phyloP scores from a whole-genome alignment of 2,888 invertebrate species.

The Unio delphinus region DNA sequence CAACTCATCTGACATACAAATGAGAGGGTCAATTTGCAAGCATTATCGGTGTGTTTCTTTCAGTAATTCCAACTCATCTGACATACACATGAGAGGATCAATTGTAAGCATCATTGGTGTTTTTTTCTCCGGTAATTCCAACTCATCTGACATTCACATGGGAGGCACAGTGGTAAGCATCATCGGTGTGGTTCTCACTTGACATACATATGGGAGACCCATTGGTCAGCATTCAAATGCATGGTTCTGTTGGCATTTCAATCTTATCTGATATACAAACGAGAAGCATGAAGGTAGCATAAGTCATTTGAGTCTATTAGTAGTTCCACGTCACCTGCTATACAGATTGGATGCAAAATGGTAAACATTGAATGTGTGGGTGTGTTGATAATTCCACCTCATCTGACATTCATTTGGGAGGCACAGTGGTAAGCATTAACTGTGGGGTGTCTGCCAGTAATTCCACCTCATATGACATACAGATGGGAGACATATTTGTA shows the following conservation, averaged over 20 bases:
- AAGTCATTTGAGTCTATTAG: too few species aligned
- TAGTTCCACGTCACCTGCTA: too few species aligned
- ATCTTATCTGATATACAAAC: too few species aligned
- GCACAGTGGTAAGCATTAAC: slow-evolving; percentile 55
- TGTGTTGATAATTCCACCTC: slow-evolving; percentile 7
- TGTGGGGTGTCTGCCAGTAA: too few species aligned
- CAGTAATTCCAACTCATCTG: slow-evolving; percentile 12
- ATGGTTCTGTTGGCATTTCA: slow-evolving; percentile 66
- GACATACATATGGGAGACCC: not conserved
- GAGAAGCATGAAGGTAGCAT: too few species aligned
- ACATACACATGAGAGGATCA: slow-evolving; percentile 34
- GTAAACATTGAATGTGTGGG: too few species aligned
- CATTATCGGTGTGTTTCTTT: slow-evolving; percentile 72
- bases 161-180: slow-evolving; percentile 61
- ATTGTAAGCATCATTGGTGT: slow-evolving; percentile 38
- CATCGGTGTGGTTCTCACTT: slow-evolving; percentile 75
- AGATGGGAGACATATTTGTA: slow-evolving; percentile 62
- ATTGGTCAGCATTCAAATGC: too few species aligned
- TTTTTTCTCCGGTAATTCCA: slow-evolving; percentile 5
- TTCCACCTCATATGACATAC: slow-evolving; percentile 12
- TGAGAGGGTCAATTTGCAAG: too few species aligned
- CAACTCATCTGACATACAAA: slow-evolving; percentile 17
- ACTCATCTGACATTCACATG: slow-evolving; percentile 36
- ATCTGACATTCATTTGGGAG: slow-evolving; percentile 46
- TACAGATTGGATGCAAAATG: too few species aligned